These are phyloP conservation scores for Drosophila lowei DNA, from an alignment of 1,140 invertebrate genomes.

Conservation along the genomic window DNA sequence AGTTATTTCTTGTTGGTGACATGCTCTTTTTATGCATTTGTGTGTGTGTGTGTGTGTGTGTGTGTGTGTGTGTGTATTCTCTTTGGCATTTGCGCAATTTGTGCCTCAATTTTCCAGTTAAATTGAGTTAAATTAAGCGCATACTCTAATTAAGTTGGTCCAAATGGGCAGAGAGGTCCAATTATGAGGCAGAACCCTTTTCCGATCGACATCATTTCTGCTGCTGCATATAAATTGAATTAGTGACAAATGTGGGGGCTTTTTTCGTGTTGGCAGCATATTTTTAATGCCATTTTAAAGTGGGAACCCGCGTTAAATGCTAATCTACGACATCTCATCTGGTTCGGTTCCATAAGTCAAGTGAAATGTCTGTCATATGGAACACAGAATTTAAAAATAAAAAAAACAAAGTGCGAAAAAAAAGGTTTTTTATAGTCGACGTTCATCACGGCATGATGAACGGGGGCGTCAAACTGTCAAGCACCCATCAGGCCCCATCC, in stretches of 20 bases:
- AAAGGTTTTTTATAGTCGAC: constrained; percentile 50
- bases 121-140: constrained; percentile 72
- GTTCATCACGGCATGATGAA: constrained; percentile 77
- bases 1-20: no score
- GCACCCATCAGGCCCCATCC: constrained; percentile 31
- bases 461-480: constrained; percentile 76
- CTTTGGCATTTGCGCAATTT: constrained; percentile 45
- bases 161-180: constrained; percentile 63
- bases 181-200: constrained; percentile 58
- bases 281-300: constrained; percentile 31
- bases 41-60: constrained; percentile 4
- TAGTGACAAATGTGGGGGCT: constrained; percentile 48
- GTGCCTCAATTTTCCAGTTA: constrained; percentile 63
- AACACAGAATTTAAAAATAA: constrained; percentile 13
- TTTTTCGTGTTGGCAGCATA: constrained; percentile 21
- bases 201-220: constrained; percentile 41
- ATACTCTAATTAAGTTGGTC: constrained; percentile 66
- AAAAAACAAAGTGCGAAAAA: constrained; percentile 28
- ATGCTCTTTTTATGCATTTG: constrained; percentile 17
- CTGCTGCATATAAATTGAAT: constrained; percentile 60
- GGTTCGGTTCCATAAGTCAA: constrained; percentile 46
- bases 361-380: constrained; percentile 53
- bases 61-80: constrained; percentile 1
- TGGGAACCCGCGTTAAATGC: constrained; percentile 50
- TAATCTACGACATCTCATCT: constrained; percentile 36